Evolutionary conservation across 2,888 invertebrate genomes (phyloP), one percentile per base, ranked within the genome.

Genomic region (Tinea semifulvella): DNA sequence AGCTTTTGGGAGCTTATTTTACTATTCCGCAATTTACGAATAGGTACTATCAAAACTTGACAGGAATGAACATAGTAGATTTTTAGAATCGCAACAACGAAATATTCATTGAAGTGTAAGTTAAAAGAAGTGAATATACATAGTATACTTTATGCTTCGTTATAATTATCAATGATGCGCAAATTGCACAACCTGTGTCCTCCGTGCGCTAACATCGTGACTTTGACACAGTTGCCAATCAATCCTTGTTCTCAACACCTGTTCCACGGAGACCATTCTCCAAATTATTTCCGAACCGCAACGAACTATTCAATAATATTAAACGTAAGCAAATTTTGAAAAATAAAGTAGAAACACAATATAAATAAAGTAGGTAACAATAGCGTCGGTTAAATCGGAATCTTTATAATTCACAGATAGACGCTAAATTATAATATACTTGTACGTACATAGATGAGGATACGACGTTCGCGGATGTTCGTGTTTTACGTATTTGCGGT

Each of bases 201-300:
- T 58, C 63, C 73, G 66, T 64, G 69, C 62, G 65, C 64, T 64
- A 68, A 68, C 68, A 64, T 72, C 63, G 66, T 69, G 77, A 69
- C 79, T 75, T 76, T 77, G 77, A 77, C 79, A 76, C 64, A 68
- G 68, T 74, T 77, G 55, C 50, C 56, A 62, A 18, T 18, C 2
- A 36, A 18, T 36, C 36, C 13, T 16, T 35, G 35, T 16, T n/a
- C 35, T 35, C 35, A 35, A 35, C 35, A 17, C 18, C 10, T 18
- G 36, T 36, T 31, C 31, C 31, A 14, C 14, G n/a, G 17, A 10
- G 11, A 18, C 36, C 36, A 14, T 18, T 36, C 36, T 36, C 36
- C 36, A 36, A 31, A 31, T 14, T 31, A 14, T n/a, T n/a, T n/a
- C n/a, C n/a, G n/a, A n/a, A n/a, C n/a, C n/a, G n/a, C n/a, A n/a